Evolutionary conservation across 1,140 invertebrate genomes (phyloP), one percentile per base, ranked within the genome.

Genomic region (Leptestheria dahalacensis): DNA sequence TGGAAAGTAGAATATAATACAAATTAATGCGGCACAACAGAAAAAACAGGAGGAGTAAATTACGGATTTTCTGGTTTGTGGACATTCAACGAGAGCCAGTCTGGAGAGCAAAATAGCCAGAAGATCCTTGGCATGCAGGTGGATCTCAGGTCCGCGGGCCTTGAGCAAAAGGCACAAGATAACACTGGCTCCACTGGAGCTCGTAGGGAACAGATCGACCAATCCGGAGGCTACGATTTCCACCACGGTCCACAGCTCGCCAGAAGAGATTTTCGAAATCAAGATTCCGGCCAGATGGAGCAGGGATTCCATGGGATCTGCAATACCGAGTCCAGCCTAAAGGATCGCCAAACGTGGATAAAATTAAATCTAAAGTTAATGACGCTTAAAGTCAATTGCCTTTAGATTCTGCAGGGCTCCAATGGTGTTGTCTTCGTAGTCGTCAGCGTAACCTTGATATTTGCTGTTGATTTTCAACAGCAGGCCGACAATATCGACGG

Each of bases 111-210:
- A 28, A 26, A 41, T 55, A 20, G 26, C 53, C 53, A 55, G 21
- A 3, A 55, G 15, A 4, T 55, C 53, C 20, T 55, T 55, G 20
- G 18, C 33, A 21, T 33, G 53, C 28, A 55, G 33, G 20, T 55
- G 53, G 28, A 55, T 55, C 33, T 55, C 53, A 25, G 26, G 26
- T 26, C 53, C 53, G 3, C 53, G 53, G 33, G 33, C 53, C 53
- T 55, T 29, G 2, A 55, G 33, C 53, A 55, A 20, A 20, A 55
- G 33, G 12, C 53, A 28, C 25, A 55, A 21, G 12, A 55, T 28
- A 28, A 55, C 26, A 18, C 25, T 29, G 12, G 4, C 53, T 12
- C 53, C 53, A 55, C 53, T 55, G 2, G 24, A 55, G 26, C 53
- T 55, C 12, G 53, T 55, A 1, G 23, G 1, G 11, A 55, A 55